Base-by-base conservation (phyloP, 2,113 vertebrate genomes). In the Callipepla squamata region DNA sequence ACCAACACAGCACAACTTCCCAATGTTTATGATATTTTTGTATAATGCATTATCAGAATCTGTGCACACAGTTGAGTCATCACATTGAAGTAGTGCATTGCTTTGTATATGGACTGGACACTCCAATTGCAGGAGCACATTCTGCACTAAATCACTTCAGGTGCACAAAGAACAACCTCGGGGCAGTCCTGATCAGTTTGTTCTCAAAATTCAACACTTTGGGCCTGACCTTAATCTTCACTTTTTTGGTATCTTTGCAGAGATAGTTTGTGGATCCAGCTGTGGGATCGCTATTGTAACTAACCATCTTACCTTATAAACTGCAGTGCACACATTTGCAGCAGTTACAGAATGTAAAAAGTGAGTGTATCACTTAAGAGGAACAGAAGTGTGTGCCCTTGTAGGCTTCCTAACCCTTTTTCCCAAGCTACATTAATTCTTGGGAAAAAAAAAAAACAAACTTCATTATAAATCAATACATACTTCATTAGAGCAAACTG, bases 401-500 rank as follows among this genome's bases (percentile, higher is more conserved):
- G 48, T 50, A 61, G 48, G 53, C 8, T 95, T 96, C 79, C 81
- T 67, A 94, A 61, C 8, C 22, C 21, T 89, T 85, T 85, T 94
- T 88, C n/a, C 36, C 42, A 90, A 88, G 84, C 42, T 67, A 53
- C 63, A 88, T 90, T 96, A 94, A 94, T 89, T 78, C 83, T 42
- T 62, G 53, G 36, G 59, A 77, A 76, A 90, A 91, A 76, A 87
- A 8, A 61, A 70, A 36, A 36, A 36, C n/a, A n/a, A 40, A 38
- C 23, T 92, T 58, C 68, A 53, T 90, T 95, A 85, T 91, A 86
- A 90, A 94, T 92, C 89, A 94, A 91, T 82, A 50, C 11, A 16
- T 77, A 73, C 50, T 88, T 94, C 85, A 85, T 93, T 85, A 91
- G 82, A 85, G 82, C 72, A 93, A 93, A 94, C 44, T 21, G 5